A percentile compares a stretch with the other conserved stretches of the same genome.
Conservation (phyloP, 2,797 vertebrate genomes). For the Sebastes hopkinsi region DNA sequence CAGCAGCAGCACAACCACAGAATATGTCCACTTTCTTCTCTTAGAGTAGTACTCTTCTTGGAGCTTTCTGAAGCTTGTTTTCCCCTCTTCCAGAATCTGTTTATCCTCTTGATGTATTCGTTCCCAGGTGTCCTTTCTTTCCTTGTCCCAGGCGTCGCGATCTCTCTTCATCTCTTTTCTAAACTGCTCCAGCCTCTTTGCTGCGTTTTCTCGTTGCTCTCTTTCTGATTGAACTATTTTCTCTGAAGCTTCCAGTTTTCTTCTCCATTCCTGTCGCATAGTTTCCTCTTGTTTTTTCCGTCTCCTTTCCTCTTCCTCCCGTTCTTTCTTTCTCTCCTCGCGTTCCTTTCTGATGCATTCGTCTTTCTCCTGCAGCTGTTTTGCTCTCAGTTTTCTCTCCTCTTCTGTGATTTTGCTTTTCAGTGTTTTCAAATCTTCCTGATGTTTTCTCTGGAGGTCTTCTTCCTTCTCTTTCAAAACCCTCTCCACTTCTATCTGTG, state of each 20-base stretch:
- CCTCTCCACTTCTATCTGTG: background rate
- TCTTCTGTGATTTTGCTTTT: background rate
- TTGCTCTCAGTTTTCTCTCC: background rate
- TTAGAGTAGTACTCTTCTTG: background rate
- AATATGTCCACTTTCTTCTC: background rate
- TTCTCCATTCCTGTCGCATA: background rate
- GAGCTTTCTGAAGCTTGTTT: background rate
- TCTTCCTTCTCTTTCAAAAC: slow-evolving; percentile 2
- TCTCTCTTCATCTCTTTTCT: slow-evolving; percentile 8
- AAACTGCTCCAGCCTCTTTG: background rate
- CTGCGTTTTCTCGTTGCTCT: background rate
- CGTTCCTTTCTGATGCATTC: background rate
- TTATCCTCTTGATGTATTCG: background rate
- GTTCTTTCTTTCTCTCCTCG: slow-evolving; percentile 11
- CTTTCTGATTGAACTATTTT: background rate
- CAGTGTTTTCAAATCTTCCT: background rate
- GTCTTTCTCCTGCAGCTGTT: slow-evolving; percentile 9
- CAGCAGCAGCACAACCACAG: background rate
- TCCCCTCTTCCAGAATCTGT: slow-evolving; percentile 10
- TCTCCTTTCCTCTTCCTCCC: background rate
- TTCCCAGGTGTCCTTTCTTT: slow-evolving; percentile 4
- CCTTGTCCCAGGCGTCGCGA: background rate
- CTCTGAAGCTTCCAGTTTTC: slow-evolving; percentile 6
- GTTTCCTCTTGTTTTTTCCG: slow-evolving; percentile 8
- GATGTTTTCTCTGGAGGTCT: background rate